phyloP scores from a whole-genome alignment of 2,888 invertebrate genomes.

The Plusia festucae region DNA sequence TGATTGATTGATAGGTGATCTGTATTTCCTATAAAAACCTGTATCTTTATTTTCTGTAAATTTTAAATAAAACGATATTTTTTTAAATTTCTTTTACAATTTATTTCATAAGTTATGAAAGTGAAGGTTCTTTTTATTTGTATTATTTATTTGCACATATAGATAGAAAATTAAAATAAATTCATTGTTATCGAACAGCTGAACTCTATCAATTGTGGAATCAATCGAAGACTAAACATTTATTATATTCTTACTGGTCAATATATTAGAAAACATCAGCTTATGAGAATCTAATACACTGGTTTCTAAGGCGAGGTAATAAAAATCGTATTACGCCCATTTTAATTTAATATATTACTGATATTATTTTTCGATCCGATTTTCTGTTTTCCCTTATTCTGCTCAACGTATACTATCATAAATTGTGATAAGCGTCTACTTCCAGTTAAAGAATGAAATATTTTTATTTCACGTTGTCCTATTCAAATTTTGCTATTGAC shows the following conservation, averaged over 20 bases:
- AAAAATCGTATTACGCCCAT: constrained; percentile 82
- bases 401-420: constrained; percentile 76
- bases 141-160: constrained; percentile 22
- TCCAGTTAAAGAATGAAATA: constrained; percentile 59
- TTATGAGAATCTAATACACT: constrained; percentile 77
- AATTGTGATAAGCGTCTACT: constrained; percentile 79
- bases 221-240: constrained; percentile 42
- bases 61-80: too few relatives aligned
- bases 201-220: constrained; percentile 29
- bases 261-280: constrained; percentile 68
- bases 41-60: too few relatives aligned
- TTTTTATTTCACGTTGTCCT: constrained; percentile 61
- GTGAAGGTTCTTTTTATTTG: constrained; percentile 42
- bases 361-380: constrained; percentile 74
- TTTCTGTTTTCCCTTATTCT: constrained; percentile 75
- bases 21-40: too few relatives aligned
- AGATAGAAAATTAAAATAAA: constrained; percentile 45
- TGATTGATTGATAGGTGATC: too few relatives aligned
- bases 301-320: constrained; percentile 67
- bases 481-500: constrained; percentile 38
- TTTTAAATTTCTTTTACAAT: too few relatives aligned
- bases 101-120: background rate
- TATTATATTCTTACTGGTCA: constrained; percentile 45
- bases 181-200: constrained; percentile 32
- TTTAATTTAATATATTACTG: constrained; percentile 80